Evolutionary conservation across 2,888 invertebrate genomes (phyloP).

Genomic region (Pollenia labialis): DNA sequence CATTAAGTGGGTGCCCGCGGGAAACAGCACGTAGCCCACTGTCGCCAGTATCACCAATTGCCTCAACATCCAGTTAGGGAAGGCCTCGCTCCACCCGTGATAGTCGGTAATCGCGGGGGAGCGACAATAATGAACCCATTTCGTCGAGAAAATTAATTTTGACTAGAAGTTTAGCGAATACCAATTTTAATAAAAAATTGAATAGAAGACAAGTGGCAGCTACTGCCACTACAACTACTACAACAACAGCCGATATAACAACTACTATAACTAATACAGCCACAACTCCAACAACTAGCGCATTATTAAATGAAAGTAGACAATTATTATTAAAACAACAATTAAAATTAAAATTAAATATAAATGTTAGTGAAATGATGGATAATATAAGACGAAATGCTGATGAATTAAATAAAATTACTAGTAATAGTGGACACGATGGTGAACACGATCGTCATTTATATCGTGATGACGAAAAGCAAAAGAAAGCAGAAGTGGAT

Average conservation of each 20-base stretch:
- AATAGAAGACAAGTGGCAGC: slow-evolving; percentile 73
- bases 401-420: slow-evolving; percentile 58
- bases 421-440: slow-evolving; percentile 55
- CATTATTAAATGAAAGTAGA: slow-evolving; percentile 76
- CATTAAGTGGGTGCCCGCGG: slow-evolving; percentile 94
- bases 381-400: slow-evolving; percentile 71
- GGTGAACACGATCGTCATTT: slow-evolving; percentile 46
- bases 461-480: slow-evolving; percentile 41
- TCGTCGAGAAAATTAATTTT: slow-evolving; percentile 84
- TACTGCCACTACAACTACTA: slow-evolving; percentile 68
- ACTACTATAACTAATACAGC: slow-evolving; percentile 72
- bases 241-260: slow-evolving; percentile 72
- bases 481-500: slow-evolving; percentile 57
- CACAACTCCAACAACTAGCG: slow-evolving; percentile 76
- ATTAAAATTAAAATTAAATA: slow-evolving; percentile 81
- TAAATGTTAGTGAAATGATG: slow-evolving; percentile 76
- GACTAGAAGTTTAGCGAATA: slow-evolving; percentile 84
- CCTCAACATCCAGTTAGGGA: slow-evolving; percentile 97
- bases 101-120: slow-evolving; percentile 85
- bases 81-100: slow-evolving; percentile 87
- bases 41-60: slow-evolving; percentile 93
- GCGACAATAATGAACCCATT: slow-evolving; percentile 85
- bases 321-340: slow-evolving; percentile 80
- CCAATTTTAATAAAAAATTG: slow-evolving; percentile 80
- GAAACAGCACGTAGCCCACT: slow-evolving; percentile 94